These are phyloP conservation scores for Pungitius pungitius DNA, from an alignment of 2,113 vertebrate genomes.

Conservation along the genomic window DNA sequence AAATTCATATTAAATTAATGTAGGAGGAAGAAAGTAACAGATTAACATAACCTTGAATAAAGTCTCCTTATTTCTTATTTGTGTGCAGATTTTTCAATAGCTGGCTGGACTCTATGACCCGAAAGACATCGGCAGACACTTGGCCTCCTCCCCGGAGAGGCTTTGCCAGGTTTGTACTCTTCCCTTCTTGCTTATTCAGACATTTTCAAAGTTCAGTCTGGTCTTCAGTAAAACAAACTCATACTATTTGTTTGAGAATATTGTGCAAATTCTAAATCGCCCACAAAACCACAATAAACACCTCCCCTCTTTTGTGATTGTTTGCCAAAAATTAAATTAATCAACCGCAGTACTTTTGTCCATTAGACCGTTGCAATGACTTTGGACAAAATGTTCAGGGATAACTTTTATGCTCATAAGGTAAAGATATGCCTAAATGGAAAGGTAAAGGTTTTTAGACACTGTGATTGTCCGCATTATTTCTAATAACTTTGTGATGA, in stretches of 20 bases:
- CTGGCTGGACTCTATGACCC: conserved; percentile 10
- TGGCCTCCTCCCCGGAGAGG: conserved; percentile 1
- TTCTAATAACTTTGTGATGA: background rate
- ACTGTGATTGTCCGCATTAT: background rate
- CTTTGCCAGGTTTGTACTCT: conserved; percentile 18
- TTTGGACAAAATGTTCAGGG: background rate
- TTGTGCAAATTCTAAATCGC: background rate
- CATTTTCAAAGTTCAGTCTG: background rate
- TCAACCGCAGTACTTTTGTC: background rate
- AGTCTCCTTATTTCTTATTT: background rate
- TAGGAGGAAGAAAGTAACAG: conserved; percentile 2
- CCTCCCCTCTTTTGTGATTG: background rate
- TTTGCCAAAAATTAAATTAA: background rate
- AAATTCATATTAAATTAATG: background rate
- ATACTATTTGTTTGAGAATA: background rate
- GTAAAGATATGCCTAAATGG: background rate
- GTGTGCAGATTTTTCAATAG: background rate
- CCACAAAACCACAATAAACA: background rate
- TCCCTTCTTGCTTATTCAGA: background rate
- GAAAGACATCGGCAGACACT: conserved; percentile 4
- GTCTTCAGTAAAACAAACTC: background rate
- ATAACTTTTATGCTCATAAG: background rate
- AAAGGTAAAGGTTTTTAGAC: background rate
- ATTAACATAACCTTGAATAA: background rate
- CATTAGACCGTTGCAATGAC: background rate